These are phyloP conservation scores for Dromaius novaehollandiae DNA, from an alignment of 2,113 vertebrate species.

Conservation along the genomic window DNA sequence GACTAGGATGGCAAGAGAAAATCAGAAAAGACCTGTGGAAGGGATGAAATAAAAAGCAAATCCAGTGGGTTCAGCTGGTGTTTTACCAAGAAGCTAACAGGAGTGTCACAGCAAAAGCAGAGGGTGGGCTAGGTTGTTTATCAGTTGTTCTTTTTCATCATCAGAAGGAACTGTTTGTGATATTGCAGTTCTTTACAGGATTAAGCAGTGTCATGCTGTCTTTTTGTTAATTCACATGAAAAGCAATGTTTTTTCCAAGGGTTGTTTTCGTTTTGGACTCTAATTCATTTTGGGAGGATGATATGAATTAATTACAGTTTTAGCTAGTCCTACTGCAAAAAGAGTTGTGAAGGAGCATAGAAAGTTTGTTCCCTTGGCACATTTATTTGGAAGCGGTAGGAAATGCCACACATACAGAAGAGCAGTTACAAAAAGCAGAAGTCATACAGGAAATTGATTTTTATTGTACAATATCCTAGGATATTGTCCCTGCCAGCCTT, in stretches of 20 bases:
- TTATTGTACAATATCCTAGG: not conserved
- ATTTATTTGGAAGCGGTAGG: not conserved
- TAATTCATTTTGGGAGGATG: not conserved
- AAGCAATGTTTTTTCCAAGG: not conserved
- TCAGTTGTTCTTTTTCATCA: not conserved
- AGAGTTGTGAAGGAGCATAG: not conserved
- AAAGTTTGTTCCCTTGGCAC: rapidly evolving
- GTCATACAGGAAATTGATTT: not conserved
- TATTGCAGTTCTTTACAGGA: not conserved
- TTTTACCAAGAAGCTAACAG: not conserved
- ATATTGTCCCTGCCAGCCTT: not conserved
- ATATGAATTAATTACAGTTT: not conserved
- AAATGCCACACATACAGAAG: not conserved
- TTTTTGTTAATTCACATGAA: not conserved
- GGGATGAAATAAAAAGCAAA: not conserved
- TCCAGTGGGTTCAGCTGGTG: not conserved
- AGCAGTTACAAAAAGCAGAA: not conserved
- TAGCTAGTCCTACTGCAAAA: not conserved
- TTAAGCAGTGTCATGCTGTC: not conserved
- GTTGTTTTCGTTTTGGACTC: not conserved
- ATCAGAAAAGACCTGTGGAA: not conserved
- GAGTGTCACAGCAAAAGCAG: not conserved
- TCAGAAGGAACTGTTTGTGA: not conserved
- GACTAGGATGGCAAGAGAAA: not conserved
- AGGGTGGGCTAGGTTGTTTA: not conserved